Evolutionary conservation across 2,113 vertebrate species (phyloP), one percentile per base, ranked within the genome.

Genomic region (Prietella phreatophila): DNA sequence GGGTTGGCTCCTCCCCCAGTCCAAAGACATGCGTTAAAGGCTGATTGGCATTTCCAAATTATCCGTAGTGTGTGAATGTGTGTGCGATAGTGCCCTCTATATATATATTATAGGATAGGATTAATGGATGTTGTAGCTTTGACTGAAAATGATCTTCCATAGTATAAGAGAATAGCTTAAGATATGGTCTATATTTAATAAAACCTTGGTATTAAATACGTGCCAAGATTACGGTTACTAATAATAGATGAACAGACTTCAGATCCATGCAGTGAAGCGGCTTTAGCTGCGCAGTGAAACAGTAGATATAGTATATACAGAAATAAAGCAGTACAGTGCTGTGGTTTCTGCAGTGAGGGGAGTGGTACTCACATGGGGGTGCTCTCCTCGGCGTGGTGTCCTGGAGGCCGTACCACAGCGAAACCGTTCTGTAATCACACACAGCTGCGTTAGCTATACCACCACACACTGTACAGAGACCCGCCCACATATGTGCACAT

Each of bases 301-400:
- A 7, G 75, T 30, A 13, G 42, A 47, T 47, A 47, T 47, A 47
- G 42, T 47, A 47, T 47, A 47, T 47, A 47, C 7, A 47, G 42
- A 47, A 47, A 47, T 47, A 47, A 47, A 47, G 55, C 25, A 39
- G 36, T 61, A 20, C 33, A 30, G 63, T 67, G 56, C 65, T 63
- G 58, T 56, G 58, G 58, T 82, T 88, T 20, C 17, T n/a, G 60
- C 39, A 78, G 50, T 71, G 67, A 47, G 73, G 19, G 81, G 50
- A 63, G 73, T 5, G 86, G 79, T 61, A 96, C 98, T 97, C 89
- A 99, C 98, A 99, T 99, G 39, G 98, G 98, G 0, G 98, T 98
- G 93, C 97, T 99, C 93, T 99, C 98, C 93, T 99, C 98, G 0
- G 98, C 98, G 0, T 99, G 98, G 91, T 99, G 98, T 92, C 98